Base-by-base conservation (phyloP, 2,888 invertebrate species). In the Dynastes hyllus region DNA sequence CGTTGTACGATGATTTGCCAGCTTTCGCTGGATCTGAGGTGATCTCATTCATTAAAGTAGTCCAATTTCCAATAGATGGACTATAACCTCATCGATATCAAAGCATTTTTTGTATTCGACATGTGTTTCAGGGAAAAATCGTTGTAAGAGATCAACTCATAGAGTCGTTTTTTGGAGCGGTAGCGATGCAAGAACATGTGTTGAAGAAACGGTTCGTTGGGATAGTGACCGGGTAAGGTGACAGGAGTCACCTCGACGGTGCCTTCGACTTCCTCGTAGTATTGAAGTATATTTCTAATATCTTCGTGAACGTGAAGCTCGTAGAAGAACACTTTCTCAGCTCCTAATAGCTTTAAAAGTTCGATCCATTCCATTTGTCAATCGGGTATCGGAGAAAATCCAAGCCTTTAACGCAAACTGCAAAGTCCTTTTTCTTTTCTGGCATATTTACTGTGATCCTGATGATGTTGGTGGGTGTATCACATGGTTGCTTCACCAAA, bases 111-210 rank as follows among this genome's bases (percentile, higher is more conserved):
- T 92, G 89, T 96, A 97, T 81, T 93, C 92, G 87, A 94, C 89
- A 97, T 92, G 87, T 97, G 95, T 87, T 95, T 93, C 90, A 97
- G 97, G 69, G n/a, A n/a, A 97, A 91, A 97, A 89, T 97, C 97
- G 88, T 97, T 97, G 90, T 97, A 97, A 11, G 97, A 96, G 84
- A 97, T 95, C 79, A 97, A 91, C 89, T 97, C 97, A 89, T 96
- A 96, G 88, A 97, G 95, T 3, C 97, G 92, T 89, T 97, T 97
- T 89, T 96, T 95, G 84, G 95, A 95, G 55, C 95, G 93, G 89
- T 96, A 96, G 86, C 95, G 94, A 78, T 94, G 94, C 66, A 97
- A 91, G 86, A 95, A 97, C 89, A 95, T 91, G 87, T 95, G 95
- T 87, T 95, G 95, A 83, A 96, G 93, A 0, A 93, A 93, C 0